Base-by-base conservation (phyloP, 2,888 invertebrate genomes). In the Melinopterus prodromus region DNA sequence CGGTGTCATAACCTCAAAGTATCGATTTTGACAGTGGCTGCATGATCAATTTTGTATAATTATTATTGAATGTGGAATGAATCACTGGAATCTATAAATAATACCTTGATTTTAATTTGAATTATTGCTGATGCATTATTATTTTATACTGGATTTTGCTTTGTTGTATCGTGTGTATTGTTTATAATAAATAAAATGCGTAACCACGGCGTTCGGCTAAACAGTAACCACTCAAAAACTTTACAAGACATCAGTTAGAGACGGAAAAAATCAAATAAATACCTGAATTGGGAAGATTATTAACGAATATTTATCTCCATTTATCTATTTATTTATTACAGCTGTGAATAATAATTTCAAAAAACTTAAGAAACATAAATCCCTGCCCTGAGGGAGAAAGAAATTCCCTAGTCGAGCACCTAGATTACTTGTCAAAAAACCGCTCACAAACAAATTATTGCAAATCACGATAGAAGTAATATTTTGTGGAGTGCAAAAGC, bases 401-500 rank as follows among this genome's bases (percentile, higher is more conserved):
- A 26, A 53, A 53, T 12, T 53, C 53, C 53, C 53, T 53, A 53
- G 12, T 53, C 71, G 2, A 9, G 7, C 71, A n/a, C 26, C 53
- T 53, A 53, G 53, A 53, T 53, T 53, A 53, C 53, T 53, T 53
- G 53, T 53, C 53, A 78, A 78, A 53, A 75, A 35, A 78, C 36
- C 74, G 74, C 78, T 75, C 12, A 38, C 76, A 78, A 77, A 75
- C 78, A 81, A 82, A 81, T 80, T 85, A 81, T 80, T 85, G 85
- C 85, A 86, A 86, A 81, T 86, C 85, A 86, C 84, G 82, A 26
- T 37, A 78, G 7, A 37, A 72, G 15, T 38, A 16, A 16, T 9
- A 70, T 26, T 72, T 26, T 74, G 16, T 16, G 37, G 26, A n/a
- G 15, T 26, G 15, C 26, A 6, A 74, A 37, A 74, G 4, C 15